A percentile compares a stretch with the other conserved stretches of the same genome.
Conservation (phyloP, 1,140 invertebrate species). For the Phymastichus coffea region DNA sequence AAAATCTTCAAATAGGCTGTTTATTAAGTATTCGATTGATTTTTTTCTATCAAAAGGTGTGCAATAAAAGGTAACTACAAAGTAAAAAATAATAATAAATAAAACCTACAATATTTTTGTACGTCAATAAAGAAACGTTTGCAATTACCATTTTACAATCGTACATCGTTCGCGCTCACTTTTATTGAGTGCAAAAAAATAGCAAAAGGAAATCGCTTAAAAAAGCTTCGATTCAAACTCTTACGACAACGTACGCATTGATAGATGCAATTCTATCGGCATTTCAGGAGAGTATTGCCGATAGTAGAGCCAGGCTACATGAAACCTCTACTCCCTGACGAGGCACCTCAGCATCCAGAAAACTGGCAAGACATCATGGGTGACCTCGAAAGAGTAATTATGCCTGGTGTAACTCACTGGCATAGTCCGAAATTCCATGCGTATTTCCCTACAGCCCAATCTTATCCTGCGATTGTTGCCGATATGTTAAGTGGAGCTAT, state of each 20-base stretch:
- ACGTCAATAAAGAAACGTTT: background rate
- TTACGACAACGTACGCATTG: too few relatives aligned
- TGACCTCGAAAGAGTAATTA: slow-evolving; percentile 91
- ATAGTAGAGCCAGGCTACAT: slow-evolving; percentile 83
- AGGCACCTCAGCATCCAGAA: slow-evolving; percentile 80
- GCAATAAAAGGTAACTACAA: too few relatives aligned
- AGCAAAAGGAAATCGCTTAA: too few relatives aligned
- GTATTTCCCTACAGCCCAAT: slow-evolving; percentile 96
- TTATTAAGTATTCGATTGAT: too few relatives aligned
- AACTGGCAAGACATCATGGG: slow-evolving; percentile 86
- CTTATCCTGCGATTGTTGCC: slow-evolving; percentile 89
- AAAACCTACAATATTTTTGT: background rate
- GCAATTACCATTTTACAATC: background rate
- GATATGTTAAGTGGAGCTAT: slow-evolving; percentile 96
- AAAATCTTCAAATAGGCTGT: too few relatives aligned
- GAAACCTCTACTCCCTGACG: slow-evolving; percentile 76
- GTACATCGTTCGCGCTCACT: too few relatives aligned
- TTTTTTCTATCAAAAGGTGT: too few relatives aligned
- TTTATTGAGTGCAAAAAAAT: too few relatives aligned
- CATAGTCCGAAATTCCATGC: slow-evolving; percentile 97
- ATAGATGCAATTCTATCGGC: too few relatives aligned
- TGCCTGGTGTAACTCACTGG: slow-evolving; percentile 97
- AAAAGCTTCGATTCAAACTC: too few relatives aligned
- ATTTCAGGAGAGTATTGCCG: slow-evolving; percentile 75
- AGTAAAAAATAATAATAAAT: too few relatives aligned